Evolutionary conservation across 2,888 invertebrate genomes (phyloP).

Genomic region (Merodon equestris): DNA sequence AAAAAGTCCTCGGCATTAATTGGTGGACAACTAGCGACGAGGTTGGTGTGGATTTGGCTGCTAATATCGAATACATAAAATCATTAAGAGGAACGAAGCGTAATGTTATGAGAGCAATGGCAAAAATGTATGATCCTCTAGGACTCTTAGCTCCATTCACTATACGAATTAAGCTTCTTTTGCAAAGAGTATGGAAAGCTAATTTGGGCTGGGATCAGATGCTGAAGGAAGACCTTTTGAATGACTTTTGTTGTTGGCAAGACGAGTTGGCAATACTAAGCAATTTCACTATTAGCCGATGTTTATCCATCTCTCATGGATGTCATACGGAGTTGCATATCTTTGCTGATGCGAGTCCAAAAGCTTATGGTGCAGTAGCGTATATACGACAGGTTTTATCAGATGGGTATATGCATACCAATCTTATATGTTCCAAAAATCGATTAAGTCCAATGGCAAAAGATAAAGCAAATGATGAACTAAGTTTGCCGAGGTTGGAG

Average conservation of each 20-base stretch:
- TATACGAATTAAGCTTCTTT: slow-evolving; percentile 32
- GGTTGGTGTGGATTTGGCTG: slow-evolving; percentile 2
- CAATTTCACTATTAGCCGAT: not conserved
- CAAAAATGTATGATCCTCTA: slow-evolving; percentile 36
- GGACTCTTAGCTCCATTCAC: slow-evolving; percentile 49
- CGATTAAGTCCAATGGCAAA: slow-evolving; percentile 9
- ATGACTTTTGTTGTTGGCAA: not conserved
- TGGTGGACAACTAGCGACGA: slow-evolving; percentile 38
- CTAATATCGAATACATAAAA: slow-evolving; percentile 20
- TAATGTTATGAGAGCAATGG: slow-evolving; percentile 24
- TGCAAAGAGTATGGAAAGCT: slow-evolving; percentile 13
- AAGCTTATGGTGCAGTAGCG: slow-evolving; percentile 16
- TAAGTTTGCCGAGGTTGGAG: slow-evolving; percentile 7
- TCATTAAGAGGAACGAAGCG: slow-evolving; percentile 13
- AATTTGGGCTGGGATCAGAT: slow-evolving; percentile 12
- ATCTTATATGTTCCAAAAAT: slow-evolving; percentile 22
- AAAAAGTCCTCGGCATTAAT: slow-evolving; percentile 51
- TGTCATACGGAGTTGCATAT: slow-evolving; percentile 13
- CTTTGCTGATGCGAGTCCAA: slow-evolving; percentile 27
- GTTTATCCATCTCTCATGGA: not conserved
- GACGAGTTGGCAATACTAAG: not conserved
- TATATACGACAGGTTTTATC: slow-evolving; percentile 8
- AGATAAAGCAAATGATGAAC: slow-evolving; percentile 1
- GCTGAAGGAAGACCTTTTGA: not conserved
- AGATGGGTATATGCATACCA: not conserved